A percentile compares a stretch with the other conserved stretches of the same genome.
Conservation (phyloP, 2,113 vertebrate species). For the Trinectes maculatus region DNA sequence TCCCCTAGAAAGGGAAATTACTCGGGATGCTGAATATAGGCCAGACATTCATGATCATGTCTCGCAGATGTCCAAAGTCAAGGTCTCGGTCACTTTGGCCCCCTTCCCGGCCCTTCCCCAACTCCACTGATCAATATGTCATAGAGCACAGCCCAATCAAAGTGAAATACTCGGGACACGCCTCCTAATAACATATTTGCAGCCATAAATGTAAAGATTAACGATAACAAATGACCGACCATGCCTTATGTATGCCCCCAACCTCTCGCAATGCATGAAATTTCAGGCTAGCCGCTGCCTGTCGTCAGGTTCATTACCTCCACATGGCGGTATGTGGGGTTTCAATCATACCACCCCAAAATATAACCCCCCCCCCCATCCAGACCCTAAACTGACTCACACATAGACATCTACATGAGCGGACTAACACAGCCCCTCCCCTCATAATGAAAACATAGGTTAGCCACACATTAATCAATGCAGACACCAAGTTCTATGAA, state of each 20-base stretch:
- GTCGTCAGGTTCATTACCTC: slow-evolving; percentile 84
- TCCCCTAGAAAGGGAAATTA: slow-evolving; percentile 75
- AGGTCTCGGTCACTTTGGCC: slow-evolving; percentile 71
- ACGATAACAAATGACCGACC: slow-evolving; percentile 83
- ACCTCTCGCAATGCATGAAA: slow-evolving; percentile 79
- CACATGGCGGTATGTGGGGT: slow-evolving; percentile 70
- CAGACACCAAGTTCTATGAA: slow-evolving; percentile 77
- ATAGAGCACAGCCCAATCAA: slow-evolving; percentile 69
- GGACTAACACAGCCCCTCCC: slow-evolving; percentile 36
- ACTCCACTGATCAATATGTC: slow-evolving; percentile 79
- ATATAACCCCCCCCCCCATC: slow-evolving; percentile 61
- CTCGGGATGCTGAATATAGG: slow-evolving; percentile 63
- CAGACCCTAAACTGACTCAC: slow-evolving; percentile 33
- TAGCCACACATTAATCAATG: slow-evolving; percentile 81
- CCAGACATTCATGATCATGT: slow-evolving; percentile 64
- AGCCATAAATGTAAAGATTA: slow-evolving; percentile 82
- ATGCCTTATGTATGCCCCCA: slow-evolving; percentile 67
- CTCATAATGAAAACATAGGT: slow-evolving; percentile 82
- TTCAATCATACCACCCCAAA: slow-evolving; percentile 79
- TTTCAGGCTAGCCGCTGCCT: slow-evolving; percentile 79
- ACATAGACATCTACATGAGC: slow-evolving; percentile 6
- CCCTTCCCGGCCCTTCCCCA: slow-evolving; percentile 37
- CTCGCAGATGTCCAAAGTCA: slow-evolving; percentile 75
- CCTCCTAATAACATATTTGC: slow-evolving; percentile 82
- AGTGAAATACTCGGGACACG: slow-evolving; percentile 73